Evolutionary conservation across 2,113 vertebrate genomes (phyloP).

Genomic region (Oryctolagus cuniculus): DNA sequence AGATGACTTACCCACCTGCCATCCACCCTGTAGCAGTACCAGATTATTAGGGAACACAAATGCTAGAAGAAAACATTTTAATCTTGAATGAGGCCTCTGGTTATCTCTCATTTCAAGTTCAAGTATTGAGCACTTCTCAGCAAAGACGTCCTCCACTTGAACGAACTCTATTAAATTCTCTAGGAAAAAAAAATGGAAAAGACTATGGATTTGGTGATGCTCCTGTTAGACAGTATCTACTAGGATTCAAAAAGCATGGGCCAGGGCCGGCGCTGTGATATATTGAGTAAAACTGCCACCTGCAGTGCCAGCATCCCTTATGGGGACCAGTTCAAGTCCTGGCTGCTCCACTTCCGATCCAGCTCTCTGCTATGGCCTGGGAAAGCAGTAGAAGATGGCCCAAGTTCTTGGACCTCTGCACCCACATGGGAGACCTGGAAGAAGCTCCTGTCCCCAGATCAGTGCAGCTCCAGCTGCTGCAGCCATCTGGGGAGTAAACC

Average conservation of each 20-base stretch:
- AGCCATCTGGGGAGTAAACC: too few relatives aligned
- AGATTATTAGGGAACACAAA: neutral
- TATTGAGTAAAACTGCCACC: neutral
- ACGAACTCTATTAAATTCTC: constrained; percentile 38
- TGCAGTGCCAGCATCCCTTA: too few relatives aligned
- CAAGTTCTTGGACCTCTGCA: too few relatives aligned
- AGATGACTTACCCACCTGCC: neutral
- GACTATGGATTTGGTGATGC: neutral
- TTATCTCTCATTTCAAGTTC: neutral
- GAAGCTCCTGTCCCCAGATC: too few relatives aligned
- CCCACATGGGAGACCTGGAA: too few relatives aligned
- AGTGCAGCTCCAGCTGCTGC: too few relatives aligned
- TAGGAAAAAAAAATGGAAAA: neutral
- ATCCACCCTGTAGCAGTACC: neutral
- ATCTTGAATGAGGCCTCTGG: neutral
- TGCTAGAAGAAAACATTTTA: neutral
- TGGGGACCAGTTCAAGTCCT: too few relatives aligned
- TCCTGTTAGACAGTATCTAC: neutral
- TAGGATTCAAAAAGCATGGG: constrained; percentile 4
- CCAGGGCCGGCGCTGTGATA: too few relatives aligned
- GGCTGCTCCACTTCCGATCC: too few relatives aligned
- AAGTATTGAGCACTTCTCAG: constrained; percentile 12
- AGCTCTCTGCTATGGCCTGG: too few relatives aligned
- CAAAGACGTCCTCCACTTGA: neutral
- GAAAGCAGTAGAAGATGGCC: too few relatives aligned